phyloP scores from a whole-genome alignment of 2,888 invertebrate species.

The Sinelater perroti region DNA sequence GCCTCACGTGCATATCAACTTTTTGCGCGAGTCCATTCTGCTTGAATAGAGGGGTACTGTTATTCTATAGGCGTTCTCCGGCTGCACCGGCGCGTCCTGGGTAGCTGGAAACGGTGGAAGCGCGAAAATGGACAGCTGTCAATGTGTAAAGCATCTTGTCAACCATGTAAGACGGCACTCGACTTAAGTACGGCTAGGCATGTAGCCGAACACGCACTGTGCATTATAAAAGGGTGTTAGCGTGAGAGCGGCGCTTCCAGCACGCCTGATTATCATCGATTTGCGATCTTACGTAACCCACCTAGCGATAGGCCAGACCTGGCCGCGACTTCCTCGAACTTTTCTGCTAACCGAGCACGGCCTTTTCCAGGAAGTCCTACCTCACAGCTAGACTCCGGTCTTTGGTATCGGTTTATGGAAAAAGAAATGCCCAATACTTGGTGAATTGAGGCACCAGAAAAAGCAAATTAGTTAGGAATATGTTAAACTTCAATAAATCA shows the following conservation, averaged over 20 bases:
- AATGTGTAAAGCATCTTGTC: slow-evolving; percentile 44
- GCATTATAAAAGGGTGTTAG: slow-evolving; percentile 42
- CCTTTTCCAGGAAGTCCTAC: too few relatives aligned
- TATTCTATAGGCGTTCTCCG: slow-evolving; percentile 35
- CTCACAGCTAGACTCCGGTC: too few relatives aligned
- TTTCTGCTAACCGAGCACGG: too few relatives aligned
- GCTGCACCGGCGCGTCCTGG: slow-evolving; percentile 27
- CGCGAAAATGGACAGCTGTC: slow-evolving; percentile 44
- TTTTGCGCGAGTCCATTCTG: slow-evolving; percentile 45
- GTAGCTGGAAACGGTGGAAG: slow-evolving; percentile 38
- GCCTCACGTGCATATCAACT: slow-evolving; percentile 53
- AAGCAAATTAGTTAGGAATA: too few relatives aligned
- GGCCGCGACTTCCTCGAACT: too few relatives aligned
- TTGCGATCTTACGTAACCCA: slow-evolving; percentile 34
- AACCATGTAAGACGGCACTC: slow-evolving; percentile 41
- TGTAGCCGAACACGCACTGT: slow-evolving; percentile 38
- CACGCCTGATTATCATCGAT: slow-evolving; percentile 35
- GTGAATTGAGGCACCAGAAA: too few relatives aligned
- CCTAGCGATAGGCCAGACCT: slow-evolving; percentile 8
- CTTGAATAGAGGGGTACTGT: slow-evolving; percentile 37
- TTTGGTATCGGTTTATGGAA: too few relatives aligned
- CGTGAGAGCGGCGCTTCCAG: slow-evolving; percentile 42
- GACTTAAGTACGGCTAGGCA: slow-evolving; percentile 40
- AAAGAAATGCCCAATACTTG: too few relatives aligned
- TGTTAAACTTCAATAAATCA: too few relatives aligned